Evolutionary conservation across 2,888 invertebrate genomes (phyloP), one percentile per base, ranked within the genome.

Genomic region (Tipula lateralis): DNA sequence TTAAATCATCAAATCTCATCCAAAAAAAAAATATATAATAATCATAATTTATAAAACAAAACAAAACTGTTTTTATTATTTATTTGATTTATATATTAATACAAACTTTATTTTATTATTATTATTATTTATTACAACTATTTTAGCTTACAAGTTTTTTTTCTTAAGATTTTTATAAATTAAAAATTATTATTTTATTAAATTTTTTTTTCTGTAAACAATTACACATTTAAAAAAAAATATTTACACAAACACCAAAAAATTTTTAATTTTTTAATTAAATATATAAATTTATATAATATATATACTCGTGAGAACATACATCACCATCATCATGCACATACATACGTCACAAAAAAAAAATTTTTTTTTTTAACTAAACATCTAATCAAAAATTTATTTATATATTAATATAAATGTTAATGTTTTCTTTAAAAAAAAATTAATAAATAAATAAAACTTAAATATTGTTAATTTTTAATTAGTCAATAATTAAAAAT

Each of bases 171-270:
- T 50, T 50, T 50, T 50, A 50, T 50, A 50, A 50, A 50, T 50
- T 50, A 50, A 50, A 50, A 50, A 16, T 50, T 50, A 50, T 16
- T 16, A 50, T 50, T n/a, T 50, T 50, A 19, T 50, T 50, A 24
- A 66, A 66, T 24, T 66, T 66, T 66, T 66, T 66, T 66, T 66
- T 66, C 24, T 66, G 24, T 66, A 66, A 66, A 24, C 24, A 66
- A 66, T 66, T 66, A 66, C 44, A 50, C 66, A 66, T 66, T 66
- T 66, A 66, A 66, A 66, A 66, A 66, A 50, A 50, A 50, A 16
- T 50, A 50, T 50, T 50, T 50, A 50, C 44, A 50, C 39, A 39
- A 12, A 50, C 44, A 50, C 16, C 44, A 50, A 16, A 50, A 50
- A 44, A 50, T 16, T 39, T 9, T 39, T 39, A 50, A 4, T 50